These are phyloP conservation scores for Mesorhabditis sp. DNA, from an alignment of 2,888 invertebrate species.

Conservation along the genomic window DNA sequence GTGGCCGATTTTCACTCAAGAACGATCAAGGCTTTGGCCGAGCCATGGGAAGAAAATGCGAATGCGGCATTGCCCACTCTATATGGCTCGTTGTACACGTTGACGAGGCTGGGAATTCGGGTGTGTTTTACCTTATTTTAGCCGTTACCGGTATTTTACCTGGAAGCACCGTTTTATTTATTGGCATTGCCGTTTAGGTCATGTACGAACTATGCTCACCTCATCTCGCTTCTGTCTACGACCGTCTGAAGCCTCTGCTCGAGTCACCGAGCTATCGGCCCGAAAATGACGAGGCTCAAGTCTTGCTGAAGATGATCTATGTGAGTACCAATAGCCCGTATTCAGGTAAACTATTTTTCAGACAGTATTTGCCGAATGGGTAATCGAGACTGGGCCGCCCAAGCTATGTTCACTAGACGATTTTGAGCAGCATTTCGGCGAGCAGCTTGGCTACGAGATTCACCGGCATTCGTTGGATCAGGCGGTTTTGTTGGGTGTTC, in stretches of 20 bases:
- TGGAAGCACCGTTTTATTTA: no score
- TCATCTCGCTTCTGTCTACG: not conserved
- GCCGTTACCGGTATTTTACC: no score
- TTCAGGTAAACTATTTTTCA: not conserved
- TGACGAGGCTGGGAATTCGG: not conserved
- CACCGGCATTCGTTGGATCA: no score
- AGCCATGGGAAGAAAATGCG: not conserved
- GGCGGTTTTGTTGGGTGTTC: no score
- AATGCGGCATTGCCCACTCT: slow-evolving; percentile 1
- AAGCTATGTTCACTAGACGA: not conserved
- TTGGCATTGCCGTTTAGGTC: not conserved
- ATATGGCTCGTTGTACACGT: not conserved
- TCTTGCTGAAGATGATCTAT: not conserved
- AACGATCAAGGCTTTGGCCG: not conserved
- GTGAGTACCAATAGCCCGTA: no score
- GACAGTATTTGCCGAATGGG: not conserved
- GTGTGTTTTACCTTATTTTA: not conserved
- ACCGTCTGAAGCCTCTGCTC: not conserved
- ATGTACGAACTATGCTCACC: not conserved
- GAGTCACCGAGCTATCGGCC: not conserved
- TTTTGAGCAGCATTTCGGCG: not conserved
- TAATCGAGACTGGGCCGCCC: not conserved
- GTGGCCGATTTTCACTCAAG: not conserved
- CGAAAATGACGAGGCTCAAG: not conserved
- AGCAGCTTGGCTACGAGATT: not conserved